These are phyloP conservation scores for Philopedon plagiatum DNA, from an alignment of 2,888 invertebrate species.

Conservation along the genomic window DNA sequence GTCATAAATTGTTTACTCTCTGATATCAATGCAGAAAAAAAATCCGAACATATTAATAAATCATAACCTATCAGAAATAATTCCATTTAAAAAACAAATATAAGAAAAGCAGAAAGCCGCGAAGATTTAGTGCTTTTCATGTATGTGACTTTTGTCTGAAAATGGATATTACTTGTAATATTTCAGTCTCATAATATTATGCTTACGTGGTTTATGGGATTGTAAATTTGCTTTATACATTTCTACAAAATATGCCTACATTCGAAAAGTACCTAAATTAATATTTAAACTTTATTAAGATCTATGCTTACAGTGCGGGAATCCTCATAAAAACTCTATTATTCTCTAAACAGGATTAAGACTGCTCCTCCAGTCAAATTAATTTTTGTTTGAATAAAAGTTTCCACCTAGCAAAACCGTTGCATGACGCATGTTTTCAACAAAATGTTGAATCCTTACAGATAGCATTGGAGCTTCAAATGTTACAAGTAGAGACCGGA, in stretches of 20 bases:
- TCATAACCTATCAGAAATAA: not conserved
- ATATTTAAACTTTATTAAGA: too few relatives aligned
- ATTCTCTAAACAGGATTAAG: too few relatives aligned
- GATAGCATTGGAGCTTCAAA: too few relatives aligned
- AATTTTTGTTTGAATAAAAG: too few relatives aligned
- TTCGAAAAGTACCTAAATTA: too few relatives aligned
- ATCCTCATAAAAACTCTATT: too few relatives aligned
- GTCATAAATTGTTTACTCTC: not conserved
- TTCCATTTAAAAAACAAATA: constrained; percentile 27
- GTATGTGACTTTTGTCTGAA: constrained; percentile 29
- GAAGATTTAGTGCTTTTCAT: constrained; percentile 28
- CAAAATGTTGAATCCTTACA: too few relatives aligned
- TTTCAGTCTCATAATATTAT: constrained; percentile 10
- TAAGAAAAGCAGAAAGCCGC: constrained; percentile 25
- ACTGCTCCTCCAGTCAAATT: too few relatives aligned
- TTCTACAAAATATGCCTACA: not conserved
- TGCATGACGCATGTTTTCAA: too few relatives aligned
- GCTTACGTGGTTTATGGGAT: not conserved
- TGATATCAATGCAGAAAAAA: not conserved
- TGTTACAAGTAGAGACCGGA: too few relatives aligned
- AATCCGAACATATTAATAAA: not conserved
- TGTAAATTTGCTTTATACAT: not conserved
- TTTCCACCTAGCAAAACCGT: too few relatives aligned
- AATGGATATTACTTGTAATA: constrained; percentile 37
- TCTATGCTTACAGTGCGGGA: too few relatives aligned